A percentile compares a stretch with the other conserved stretches of the same genome.
These are phyloP conservation scores for Pampusana beccarii DNA, from an alignment of 2,113 vertebrate species.

Conservation along the genomic window DNA sequence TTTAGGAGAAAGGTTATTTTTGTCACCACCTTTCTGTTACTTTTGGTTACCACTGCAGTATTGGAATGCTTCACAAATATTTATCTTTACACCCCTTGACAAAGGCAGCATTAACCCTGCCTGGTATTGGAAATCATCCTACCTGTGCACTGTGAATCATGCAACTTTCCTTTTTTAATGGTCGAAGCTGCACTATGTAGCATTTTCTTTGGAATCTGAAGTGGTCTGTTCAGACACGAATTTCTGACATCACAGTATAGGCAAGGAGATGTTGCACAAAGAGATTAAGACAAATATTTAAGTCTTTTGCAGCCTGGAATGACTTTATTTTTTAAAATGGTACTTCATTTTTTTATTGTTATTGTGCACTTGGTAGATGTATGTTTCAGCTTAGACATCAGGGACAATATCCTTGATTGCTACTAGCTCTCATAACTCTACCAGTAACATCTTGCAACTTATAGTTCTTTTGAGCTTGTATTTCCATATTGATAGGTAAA, in stretches of 20 bases:
- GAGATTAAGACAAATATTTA: not conserved
- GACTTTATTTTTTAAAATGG: not conserved
- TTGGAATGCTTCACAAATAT: not conserved
- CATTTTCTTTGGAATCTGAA: not conserved
- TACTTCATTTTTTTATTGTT: not conserved
- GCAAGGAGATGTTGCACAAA: not conserved
- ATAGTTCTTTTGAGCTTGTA: not conserved
- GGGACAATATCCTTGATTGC: not conserved
- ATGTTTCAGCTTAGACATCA: not conserved
- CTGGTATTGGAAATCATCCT: not conserved
- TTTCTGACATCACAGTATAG: not conserved
- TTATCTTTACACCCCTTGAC: not conserved
- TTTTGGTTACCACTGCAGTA: not conserved
- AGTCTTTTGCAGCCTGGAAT: not conserved
- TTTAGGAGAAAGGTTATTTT: not conserved
- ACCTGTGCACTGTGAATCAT: not conserved
- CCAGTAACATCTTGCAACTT: not conserved
- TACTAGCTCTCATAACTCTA: not conserved
- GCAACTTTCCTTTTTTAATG: not conserved
- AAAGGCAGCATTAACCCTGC: not conserved
- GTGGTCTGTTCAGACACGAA: not conserved
- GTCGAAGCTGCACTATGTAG: not conserved
- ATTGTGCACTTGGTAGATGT: not conserved
- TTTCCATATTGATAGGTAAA: not conserved
- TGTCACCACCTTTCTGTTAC: not conserved